phyloP scores from a whole-genome alignment of 2,888 invertebrate genomes.

The Cephus sareptanus region DNA sequence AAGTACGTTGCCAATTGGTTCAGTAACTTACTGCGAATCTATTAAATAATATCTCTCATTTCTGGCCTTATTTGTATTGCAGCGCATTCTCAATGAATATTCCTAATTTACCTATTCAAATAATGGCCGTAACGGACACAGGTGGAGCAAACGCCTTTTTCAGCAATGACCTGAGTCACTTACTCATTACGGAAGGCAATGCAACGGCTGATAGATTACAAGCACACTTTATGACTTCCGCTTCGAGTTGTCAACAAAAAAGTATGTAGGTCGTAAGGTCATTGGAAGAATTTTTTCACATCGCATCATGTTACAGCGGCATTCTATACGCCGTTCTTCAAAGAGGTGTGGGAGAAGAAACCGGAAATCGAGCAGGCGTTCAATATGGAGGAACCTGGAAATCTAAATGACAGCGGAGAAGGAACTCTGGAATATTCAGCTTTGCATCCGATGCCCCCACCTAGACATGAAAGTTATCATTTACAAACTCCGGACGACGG shows the following conservation, averaged over 20 bases:
- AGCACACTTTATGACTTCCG: conserved; percentile 93
- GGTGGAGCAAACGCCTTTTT: conserved; percentile 91
- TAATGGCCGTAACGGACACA: conserved; percentile 92
- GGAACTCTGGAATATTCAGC: conserved; percentile 73
- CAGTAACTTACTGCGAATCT: background rate
- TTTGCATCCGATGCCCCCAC: conserved; percentile 78
- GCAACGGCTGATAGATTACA: conserved; percentile 89
- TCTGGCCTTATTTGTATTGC: conserved; percentile 39
- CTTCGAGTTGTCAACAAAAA: conserved; percentile 86
- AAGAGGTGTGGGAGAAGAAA: conserved; percentile 96
- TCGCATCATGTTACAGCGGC: conserved; percentile 74
- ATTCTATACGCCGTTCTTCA: conserved; percentile 95
- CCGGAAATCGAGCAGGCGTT: conserved; percentile 94
- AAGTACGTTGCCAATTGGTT: conserved; percentile 71
- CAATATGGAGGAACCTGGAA: conserved; percentile 81
- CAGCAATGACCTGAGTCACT: conserved; percentile 88
- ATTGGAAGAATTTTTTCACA: background rate
- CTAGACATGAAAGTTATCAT: conserved; percentile 83
- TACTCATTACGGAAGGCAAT: conserved; percentile 93
- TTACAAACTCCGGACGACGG: conserved; percentile 70
- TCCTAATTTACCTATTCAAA: conserved; percentile 92
- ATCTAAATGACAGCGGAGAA: conserved; percentile 75
- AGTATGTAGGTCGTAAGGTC: conserved; percentile 69
- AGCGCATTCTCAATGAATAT: conserved; percentile 95
- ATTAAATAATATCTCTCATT: background rate